phyloP scores from a whole-genome alignment of 2,797 vertebrate genomes.

The Chelidonichthys spinosus region DNA sequence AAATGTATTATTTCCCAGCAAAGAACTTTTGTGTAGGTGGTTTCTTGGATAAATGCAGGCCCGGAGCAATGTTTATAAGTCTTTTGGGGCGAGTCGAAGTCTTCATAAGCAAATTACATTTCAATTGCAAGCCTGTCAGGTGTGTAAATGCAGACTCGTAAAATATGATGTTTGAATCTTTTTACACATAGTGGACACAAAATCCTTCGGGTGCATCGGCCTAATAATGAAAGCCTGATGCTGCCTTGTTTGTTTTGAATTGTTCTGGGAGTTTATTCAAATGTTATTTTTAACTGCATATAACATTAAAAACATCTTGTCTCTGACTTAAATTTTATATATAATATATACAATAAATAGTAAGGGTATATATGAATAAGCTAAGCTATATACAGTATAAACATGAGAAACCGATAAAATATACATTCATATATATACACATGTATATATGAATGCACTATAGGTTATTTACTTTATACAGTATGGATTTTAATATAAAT shows the following conservation, averaged over 20 bases:
- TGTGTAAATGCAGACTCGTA: background rate
- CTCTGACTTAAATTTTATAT: background rate
- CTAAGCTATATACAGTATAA: background rate
- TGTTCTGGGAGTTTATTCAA: background rate
- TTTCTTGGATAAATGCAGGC: slow-evolving; percentile 34
- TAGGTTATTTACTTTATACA: background rate
- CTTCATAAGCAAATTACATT: slow-evolving; percentile 4
- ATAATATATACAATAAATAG: background rate
- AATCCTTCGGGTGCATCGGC: background rate
- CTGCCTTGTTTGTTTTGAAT: slow-evolving; percentile 1
- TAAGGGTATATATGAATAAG: background rate
- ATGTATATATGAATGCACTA: background rate
- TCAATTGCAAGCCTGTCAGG: background rate
- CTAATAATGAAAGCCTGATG: background rate
- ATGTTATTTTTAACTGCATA: background rate
- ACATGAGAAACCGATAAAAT: background rate
- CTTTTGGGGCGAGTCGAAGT: background rate
- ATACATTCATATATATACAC: background rate
- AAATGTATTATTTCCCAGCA: slow-evolving; percentile 60
- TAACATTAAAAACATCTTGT: background rate
- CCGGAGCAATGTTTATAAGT: slow-evolving; percentile 18
- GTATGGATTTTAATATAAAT: background rate
- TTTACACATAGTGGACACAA: slow-evolving; percentile 3
- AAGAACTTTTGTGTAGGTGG: slow-evolving; percentile 42
- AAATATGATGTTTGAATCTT: background rate